Evolutionary conservation across 64 coral and sea anemone genomes (phyloP).

Genomic region (Montipora sp.): DNA sequence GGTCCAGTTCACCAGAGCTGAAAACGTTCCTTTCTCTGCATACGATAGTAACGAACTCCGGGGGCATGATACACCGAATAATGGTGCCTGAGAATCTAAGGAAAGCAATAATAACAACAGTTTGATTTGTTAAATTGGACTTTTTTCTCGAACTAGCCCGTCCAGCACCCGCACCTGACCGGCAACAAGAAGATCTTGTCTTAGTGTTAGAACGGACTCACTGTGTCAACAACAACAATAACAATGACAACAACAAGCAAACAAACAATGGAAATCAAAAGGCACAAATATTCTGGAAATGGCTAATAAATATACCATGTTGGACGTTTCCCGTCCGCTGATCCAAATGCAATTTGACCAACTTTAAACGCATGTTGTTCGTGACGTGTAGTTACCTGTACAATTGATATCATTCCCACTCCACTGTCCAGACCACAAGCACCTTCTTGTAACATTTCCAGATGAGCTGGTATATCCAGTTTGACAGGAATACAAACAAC

Average conservation of each 20-base stretch:
- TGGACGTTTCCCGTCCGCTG: neutral
- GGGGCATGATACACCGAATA: conserved; percentile 5
- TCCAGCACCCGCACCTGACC: neutral
- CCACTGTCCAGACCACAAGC: conserved; percentile 20
- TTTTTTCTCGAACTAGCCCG: neutral
- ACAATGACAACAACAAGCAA: neutral
- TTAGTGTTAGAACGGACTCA: neutral
- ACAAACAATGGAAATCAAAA: neutral
- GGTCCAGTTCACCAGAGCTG: conserved; percentile 30
- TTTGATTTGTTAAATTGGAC: neutral
- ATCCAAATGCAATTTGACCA: neutral
- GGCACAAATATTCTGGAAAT: neutral
- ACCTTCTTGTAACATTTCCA: conserved; percentile 30
- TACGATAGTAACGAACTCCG: neutral
- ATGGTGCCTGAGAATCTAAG: conserved; percentile 2
- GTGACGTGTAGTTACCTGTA: conserved; percentile 8
- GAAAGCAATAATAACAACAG: conserved; percentile 8
- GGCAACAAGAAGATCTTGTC: neutral
- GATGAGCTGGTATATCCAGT: conserved; percentile 29
- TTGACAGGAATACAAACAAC: conserved; percentile 39
- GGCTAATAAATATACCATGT: neutral
- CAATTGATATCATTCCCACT: conserved; percentile 25
- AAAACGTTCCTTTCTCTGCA: neutral
- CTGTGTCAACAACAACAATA: neutral
- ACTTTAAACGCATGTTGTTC: neutral